Evolutionary conservation across 2,797 vertebrate species (phyloP), one percentile per base, ranked within the genome.

Genomic region (Sternarchorhynchus goeldii): DNA sequence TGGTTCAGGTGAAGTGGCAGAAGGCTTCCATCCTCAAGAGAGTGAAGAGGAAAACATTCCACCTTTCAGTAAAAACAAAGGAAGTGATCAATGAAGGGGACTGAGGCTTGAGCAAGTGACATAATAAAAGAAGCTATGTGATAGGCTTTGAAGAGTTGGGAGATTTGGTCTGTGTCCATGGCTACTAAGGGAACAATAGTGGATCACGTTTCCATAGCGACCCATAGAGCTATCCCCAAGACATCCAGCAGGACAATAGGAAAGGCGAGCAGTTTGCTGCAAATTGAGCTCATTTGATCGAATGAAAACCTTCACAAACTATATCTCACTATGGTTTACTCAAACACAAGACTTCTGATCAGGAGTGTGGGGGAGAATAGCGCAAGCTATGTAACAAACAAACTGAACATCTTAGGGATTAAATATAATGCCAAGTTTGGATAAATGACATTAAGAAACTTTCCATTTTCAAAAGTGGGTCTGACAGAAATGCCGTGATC

Each of bases 201-300:
- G 66, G 72, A 79, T 78, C 63, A 78, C 18, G 83, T 88, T 87
- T 81, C 87, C 81, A 87, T 88, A 79, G 84, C 76, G 71, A 88
- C 83, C n/a, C 39, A 78, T 76, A 67, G 81, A 75, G 67, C 73
- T 76, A 60, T 83, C 53, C 64, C 73, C 21, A 59, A 81, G 72
- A 72, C 59, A 8, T 75, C 78, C 29, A 73, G 57, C 75, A 41
- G 65, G 67, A 75, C 68, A 69, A 81, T 68, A 21, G 63, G 20
- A 67, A 63, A 67, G 36, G 66, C 74, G 31, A 74, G 21, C 50
- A 67, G 80, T 82, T 69, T 41, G 72, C 25, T 65, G 60, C 57
- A 77, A 81, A 82, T 60, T 74, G 36, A 65, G 16, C 64, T 79
- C 18, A 77, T 67, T 72, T 68, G n/a, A 73, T 58, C 29, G 6